Conservation (phyloP, 2,797 vertebrate genomes). For the Siniperca scherzeri region DNA sequence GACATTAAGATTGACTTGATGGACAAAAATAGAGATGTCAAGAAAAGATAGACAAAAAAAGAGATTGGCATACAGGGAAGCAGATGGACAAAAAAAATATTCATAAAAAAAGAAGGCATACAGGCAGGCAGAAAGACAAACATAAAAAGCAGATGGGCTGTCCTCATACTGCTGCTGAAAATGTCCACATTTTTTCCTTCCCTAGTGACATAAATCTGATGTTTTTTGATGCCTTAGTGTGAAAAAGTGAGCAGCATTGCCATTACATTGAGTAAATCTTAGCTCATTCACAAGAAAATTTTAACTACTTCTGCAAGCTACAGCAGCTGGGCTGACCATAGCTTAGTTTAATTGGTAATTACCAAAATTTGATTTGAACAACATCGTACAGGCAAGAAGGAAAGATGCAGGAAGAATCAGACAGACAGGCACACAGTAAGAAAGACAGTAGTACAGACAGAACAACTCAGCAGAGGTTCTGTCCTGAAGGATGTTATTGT, state of each 20-base stretch:
- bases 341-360: neutral
- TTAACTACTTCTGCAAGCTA: neutral
- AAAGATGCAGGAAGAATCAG: conserved; percentile 17
- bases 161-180: conserved; percentile 24
- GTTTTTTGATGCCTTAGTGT: conserved; percentile 23
- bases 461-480: conserved; percentile 34
- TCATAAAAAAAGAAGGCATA: neutral
- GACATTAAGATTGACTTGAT: conserved; percentile 24
- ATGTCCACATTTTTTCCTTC: conserved; percentile 14
- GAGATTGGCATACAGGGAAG: conserved; percentile 17
- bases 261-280: conserved; percentile 20
- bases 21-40: conserved; percentile 32
- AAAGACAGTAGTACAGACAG: conserved; percentile 24
- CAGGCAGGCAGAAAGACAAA: conserved; percentile 32
- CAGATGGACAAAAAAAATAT: conserved; percentile 36
- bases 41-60: conserved; percentile 27
- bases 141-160: conserved; percentile 39
- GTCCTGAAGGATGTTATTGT: conserved; percentile 68
- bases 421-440: conserved; percentile 21
- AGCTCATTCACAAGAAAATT: conserved; percentile 15
- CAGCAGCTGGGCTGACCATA: neutral
- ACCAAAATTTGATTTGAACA: neutral
- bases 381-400: neutral
- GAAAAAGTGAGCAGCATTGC: conserved; percentile 31
- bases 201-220: conserved; percentile 27